Conservation (phyloP, 2,888 invertebrate species). For the Muschampia plurimacula region DNA sequence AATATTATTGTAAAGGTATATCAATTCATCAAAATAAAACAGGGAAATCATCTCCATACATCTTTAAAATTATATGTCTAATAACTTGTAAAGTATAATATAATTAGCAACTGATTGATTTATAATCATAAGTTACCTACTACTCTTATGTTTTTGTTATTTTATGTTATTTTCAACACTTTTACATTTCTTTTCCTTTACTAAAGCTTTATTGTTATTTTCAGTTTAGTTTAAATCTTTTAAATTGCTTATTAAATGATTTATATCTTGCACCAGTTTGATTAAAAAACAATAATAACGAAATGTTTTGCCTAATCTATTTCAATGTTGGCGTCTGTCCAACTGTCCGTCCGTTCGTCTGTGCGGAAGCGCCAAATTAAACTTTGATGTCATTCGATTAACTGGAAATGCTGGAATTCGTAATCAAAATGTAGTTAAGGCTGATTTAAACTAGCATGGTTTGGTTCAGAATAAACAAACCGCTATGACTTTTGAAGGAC, state of each 20-base stretch:
- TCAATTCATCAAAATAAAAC: no score
- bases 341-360: constrained; percentile 47
- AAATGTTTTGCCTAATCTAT: constrained; percentile 55
- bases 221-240: neutral
- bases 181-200: no score
- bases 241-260: neutral
- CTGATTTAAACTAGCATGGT: neutral
- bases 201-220: no score
- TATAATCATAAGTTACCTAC: no score
- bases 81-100: no score
- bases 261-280: neutral
- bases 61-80: no score
- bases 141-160: no score
- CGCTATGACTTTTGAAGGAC: neutral
- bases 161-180: no score
- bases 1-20: no score
- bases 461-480: neutral
- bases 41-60: no score
- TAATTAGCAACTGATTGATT: no score
- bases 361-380: constrained; percentile 52
- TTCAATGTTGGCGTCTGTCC: constrained; percentile 57
- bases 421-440: constrained; percentile 22
- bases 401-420: constrained; percentile 37
- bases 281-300: constrained; percentile 50
- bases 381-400: constrained; percentile 52